Evolutionary conservation across 2,113 vertebrate genomes (phyloP), one percentile per base, ranked within the genome.

Genomic region (Myocastor coypus): DNA sequence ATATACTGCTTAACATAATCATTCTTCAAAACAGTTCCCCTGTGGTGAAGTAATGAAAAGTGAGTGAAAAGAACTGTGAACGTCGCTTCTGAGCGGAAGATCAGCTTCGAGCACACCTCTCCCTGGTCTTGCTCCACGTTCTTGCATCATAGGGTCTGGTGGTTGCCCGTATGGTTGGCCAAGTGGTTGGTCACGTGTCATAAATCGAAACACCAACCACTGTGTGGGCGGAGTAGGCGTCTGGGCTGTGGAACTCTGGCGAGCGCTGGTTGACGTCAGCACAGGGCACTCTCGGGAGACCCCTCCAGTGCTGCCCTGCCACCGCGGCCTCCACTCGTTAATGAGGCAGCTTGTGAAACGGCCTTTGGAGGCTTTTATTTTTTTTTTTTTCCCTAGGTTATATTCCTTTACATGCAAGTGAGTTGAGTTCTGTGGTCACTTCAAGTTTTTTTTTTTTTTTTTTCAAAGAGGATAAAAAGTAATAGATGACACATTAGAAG

Each of bases 21-120:
- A 97, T 98, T 98, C 93, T 89, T 97, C 87, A 69, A 97, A 98
- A 98, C 10, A 42, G 64, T 97, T 98, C 83, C 93, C 94, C 69
- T 42, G 80, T 96, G 83, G 94, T 92, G 83, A 97, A 97, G 97
- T 97, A 98, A 98, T 96, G 96, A 97, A 98, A 98, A 97, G 92
- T 96, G 96, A 97, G 92, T 96, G 95, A 97, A 97, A 97, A 94
- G 93, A 89, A 69, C 80, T 92, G 69, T 42, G 96, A 97, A 92
- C 97, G 55, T 78, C 71, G 32, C 95, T 97, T 98, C 87, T 89
- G 95, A 98, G 96, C 57, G 89, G 97, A 96, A 87, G 94, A 98
- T 96, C 96, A 93, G 92, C 96, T 97, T 97, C 83, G 97, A 94
- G 75, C 82, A 52, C 91, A 95, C 22, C 22, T 94, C 37, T 97